phyloP scores from a whole-genome alignment of 1,140 invertebrate genomes.

The Anthonomus grandis region DNA sequence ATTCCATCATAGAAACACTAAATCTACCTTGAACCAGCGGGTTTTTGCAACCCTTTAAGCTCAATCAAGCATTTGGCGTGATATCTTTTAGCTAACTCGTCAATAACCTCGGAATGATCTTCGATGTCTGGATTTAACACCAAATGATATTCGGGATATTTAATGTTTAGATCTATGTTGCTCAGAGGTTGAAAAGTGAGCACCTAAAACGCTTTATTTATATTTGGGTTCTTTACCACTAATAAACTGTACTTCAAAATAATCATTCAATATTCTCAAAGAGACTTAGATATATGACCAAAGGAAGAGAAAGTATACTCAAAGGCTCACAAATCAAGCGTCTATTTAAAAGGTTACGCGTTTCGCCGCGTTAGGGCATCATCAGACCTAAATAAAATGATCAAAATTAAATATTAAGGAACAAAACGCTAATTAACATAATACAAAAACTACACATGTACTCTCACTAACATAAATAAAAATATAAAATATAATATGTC shows the following conservation, averaged over 20 bases:
- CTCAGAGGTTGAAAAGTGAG: neutral
- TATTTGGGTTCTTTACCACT: neutral
- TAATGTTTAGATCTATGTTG: conserved; percentile 47
- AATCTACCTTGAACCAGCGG: neutral
- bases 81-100: conserved; percentile 51
- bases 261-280: neutral
- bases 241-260: neutral
- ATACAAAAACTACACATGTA: too few species aligned
- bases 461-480: too few species aligned
- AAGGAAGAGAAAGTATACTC: too few species aligned
- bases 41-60: conserved; percentile 2
- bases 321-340: too few species aligned
- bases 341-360: too few species aligned
- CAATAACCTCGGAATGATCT: conserved; percentile 53
- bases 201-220: neutral
- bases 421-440: too few species aligned
- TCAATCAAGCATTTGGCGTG: conserved; percentile 27
- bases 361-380: too few species aligned
- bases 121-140: conserved; percentile 56
- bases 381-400: too few species aligned
- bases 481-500: too few species aligned
- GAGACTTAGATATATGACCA: too few species aligned
- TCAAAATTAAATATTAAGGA: too few species aligned
- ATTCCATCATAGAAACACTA: neutral
- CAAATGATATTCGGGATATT: conserved; percentile 60